Evolutionary conservation across 2,113 vertebrate genomes (phyloP).

Genomic region (Phaethon lepturus): DNA sequence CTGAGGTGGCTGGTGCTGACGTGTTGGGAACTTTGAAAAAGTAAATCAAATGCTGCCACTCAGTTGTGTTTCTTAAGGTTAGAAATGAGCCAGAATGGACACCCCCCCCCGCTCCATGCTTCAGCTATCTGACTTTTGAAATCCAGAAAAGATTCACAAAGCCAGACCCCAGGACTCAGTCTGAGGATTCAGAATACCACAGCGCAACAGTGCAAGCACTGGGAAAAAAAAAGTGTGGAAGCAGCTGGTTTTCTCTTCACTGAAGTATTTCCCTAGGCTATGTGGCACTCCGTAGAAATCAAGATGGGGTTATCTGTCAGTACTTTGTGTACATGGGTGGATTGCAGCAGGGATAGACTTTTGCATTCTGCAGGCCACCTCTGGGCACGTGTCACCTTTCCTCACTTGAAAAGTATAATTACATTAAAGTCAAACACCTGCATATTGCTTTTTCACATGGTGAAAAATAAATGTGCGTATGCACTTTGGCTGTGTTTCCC

Average conservation of each 20-base stretch:
- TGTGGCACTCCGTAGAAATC: neutral
- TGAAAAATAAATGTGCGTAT: neutral
- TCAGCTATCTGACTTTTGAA: neutral
- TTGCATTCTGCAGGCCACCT: neutral
- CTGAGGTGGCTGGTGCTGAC: constrained; percentile 59
- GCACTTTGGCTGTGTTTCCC: neutral
- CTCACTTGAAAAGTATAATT: neutral
- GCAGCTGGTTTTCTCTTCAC: neutral
- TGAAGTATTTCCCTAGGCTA: neutral
- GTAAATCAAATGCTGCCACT: constrained; percentile 3
- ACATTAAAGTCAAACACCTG: neutral
- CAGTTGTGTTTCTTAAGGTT: neutral
- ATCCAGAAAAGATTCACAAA: neutral
- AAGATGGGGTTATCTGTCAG: neutral
- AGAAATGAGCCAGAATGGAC: neutral
- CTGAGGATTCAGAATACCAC: neutral
- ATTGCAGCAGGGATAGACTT: neutral
- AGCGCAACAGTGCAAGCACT: rapidly evolving
- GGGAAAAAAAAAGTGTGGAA: neutral
- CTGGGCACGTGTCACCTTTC: neutral
- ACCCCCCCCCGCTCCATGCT: rapidly evolving
- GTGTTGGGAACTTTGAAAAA: constrained; percentile 62
- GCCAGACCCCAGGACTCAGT: neutral
- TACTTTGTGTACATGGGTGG: rapidly evolving
- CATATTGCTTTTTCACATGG: neutral